Percentiles rank a stretch among this genome's conserved stretches.
These are phyloP conservation scores for Rhinolophus sinicus DNA, from an alignment of 2,113 vertebrate genomes.

Conservation along the genomic window DNA sequence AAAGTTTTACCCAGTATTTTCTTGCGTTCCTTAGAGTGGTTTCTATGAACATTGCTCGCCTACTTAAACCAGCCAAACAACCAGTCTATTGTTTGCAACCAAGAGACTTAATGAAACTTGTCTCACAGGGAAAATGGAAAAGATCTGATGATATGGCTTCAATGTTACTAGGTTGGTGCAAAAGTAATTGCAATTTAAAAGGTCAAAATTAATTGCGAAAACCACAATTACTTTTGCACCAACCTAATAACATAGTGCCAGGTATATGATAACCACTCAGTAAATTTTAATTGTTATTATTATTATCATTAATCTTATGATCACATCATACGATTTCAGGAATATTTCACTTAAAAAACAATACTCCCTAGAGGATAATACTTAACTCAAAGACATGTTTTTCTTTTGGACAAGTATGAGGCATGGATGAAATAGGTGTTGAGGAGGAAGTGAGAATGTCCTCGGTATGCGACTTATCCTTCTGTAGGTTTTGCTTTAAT, in stretches of 20 bases:
- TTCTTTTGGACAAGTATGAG: not conserved
- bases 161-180: not conserved
- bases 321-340: not conserved
- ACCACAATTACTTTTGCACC: no score
- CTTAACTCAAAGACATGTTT: not conserved
- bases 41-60: not conserved
- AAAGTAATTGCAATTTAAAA: no score
- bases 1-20: not conserved
- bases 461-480: not conserved
- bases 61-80: not conserved
- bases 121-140: not conserved
- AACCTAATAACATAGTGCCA: not conserved
- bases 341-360: not conserved
- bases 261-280: not conserved
- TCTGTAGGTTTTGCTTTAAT: not conserved
- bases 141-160: not conserved
- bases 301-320: not conserved
- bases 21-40: not conserved
- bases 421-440: not conserved
- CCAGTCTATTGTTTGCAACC: not conserved
- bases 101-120: not conserved
- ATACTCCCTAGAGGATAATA: not conserved
- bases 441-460: not conserved
- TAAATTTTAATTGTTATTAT: not conserved
- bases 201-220: no score